A percentile compares a stretch with the other conserved stretches of the same genome.
These are phyloP conservation scores for Therioaphis trifolii DNA, from an alignment of 2,888 invertebrate species.

Conservation along the genomic window DNA sequence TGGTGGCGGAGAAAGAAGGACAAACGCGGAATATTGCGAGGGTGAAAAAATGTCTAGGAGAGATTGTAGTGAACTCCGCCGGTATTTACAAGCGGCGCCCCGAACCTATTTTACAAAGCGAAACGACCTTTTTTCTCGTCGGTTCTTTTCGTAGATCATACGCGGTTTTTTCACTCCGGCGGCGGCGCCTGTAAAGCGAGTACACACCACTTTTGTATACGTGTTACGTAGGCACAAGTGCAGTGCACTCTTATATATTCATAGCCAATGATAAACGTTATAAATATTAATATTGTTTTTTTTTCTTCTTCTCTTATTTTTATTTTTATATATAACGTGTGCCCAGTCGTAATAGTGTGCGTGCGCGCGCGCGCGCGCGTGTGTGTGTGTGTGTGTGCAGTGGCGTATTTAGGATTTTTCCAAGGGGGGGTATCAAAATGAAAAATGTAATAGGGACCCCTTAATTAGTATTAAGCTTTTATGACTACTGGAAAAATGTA, in stretches of 20 bases:
- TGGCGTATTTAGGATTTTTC: no score
- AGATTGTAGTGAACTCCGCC: neutral
- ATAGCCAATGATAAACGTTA: constrained; percentile 18
- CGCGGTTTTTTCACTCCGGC: neutral
- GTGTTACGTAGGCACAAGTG: no score
- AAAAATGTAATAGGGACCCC: no score
- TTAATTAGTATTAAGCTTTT: no score
- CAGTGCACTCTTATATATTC: neutral
- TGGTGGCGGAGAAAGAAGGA: neutral
- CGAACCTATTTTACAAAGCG: neutral
- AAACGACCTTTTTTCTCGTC: constrained; percentile 10
- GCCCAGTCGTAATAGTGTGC: neutral
- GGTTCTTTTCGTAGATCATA: neutral
- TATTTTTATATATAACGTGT: no score
- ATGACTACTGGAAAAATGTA: no score
- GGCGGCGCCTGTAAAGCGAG: no score
- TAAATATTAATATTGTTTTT: constrained; percentile 45
- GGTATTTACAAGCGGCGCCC: neutral
- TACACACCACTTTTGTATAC: no score
- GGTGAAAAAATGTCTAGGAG: neutral
- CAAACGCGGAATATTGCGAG: neutral
- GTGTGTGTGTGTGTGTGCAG: no score
- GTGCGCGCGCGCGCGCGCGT: no score
- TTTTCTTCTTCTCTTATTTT: neutral
- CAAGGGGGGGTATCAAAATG: no score